Evolutionary conservation across 2,113 vertebrate species (phyloP).

Genomic region (Nesoenas mayeri): DNA sequence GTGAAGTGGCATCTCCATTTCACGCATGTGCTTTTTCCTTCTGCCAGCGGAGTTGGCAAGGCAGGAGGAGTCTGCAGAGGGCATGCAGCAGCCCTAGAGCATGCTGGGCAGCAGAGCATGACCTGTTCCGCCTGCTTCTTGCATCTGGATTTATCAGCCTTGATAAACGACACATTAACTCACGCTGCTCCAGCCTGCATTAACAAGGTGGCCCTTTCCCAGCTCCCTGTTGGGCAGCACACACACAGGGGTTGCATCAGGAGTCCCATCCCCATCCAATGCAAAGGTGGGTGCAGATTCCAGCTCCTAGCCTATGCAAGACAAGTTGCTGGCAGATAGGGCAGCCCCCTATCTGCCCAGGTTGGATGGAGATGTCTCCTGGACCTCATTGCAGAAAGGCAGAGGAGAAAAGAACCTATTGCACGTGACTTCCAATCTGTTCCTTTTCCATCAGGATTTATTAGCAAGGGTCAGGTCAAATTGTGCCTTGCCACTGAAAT

Average conservation of each 20-base stretch:
- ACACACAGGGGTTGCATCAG: rapidly evolving
- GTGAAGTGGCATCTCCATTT: not conserved
- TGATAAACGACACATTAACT: not conserved
- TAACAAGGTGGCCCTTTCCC: not conserved
- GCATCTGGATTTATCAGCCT: not conserved
- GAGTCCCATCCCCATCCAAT: not conserved
- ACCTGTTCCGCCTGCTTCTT: not conserved
- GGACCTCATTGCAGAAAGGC: not conserved
- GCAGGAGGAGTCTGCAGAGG: rapidly evolving
- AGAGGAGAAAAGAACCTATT: rapidly evolving
- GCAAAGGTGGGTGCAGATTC: not conserved
- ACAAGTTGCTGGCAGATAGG: not conserved
- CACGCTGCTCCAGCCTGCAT: rapidly evolving
- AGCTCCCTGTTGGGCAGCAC: rapidly evolving
- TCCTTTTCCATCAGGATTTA: not conserved
- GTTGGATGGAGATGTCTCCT: not conserved
- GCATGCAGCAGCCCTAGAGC: not conserved
- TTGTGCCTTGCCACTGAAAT: not conserved
- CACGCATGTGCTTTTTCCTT: not conserved
- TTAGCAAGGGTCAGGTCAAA: not conserved
- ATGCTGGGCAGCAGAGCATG: rapidly evolving
- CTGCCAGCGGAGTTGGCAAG: not conserved
- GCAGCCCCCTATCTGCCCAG: not conserved
- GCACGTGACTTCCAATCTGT: rapidly evolving
- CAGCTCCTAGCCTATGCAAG: not conserved